phyloP scores from a whole-genome alignment of 2,797 vertebrate species.

The Propithecus deckenii region DNA sequence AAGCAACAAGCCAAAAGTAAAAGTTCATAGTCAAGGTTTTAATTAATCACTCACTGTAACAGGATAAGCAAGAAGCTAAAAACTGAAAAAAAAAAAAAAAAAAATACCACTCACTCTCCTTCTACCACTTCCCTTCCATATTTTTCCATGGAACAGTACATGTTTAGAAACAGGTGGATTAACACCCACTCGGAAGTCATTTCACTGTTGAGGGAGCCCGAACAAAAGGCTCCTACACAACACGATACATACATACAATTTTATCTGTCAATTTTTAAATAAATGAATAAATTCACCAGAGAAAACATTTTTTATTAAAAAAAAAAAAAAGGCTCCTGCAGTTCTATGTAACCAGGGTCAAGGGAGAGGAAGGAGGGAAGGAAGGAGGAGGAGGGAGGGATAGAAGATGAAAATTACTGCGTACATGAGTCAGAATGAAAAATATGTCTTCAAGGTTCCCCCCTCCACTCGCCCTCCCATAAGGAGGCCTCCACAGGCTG shows the following conservation, averaged over 20 bases:
- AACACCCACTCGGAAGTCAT: not conserved
- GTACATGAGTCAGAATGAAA: not conserved
- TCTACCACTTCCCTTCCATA: not conserved
- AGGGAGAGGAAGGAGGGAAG: not conserved
- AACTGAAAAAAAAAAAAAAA: not conserved
- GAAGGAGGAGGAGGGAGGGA: not conserved
- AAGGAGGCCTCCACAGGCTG: not conserved
- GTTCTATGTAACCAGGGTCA: not conserved
- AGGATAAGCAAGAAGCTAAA: not conserved
- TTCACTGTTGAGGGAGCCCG: not conserved
- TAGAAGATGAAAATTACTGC: not conserved
- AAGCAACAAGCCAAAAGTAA: not conserved
- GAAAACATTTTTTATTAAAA: not conserved
- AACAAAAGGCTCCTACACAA: not conserved
- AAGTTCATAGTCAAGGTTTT: not conserved
- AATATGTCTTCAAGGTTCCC: not conserved
- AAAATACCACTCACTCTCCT: fast-evolving
- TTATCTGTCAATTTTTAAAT: not conserved
- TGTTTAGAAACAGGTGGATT: not conserved
- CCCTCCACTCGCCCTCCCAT: not conserved
- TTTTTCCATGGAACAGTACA: too few relatives aligned
- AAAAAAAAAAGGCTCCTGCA: not conserved
- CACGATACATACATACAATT: not conserved
- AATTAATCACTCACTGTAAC: not conserved
- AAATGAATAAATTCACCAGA: not conserved